These are phyloP conservation scores for Hozukius guyotensis DNA, from an alignment of 2,797 vertebrate genomes.

Conservation along the genomic window DNA sequence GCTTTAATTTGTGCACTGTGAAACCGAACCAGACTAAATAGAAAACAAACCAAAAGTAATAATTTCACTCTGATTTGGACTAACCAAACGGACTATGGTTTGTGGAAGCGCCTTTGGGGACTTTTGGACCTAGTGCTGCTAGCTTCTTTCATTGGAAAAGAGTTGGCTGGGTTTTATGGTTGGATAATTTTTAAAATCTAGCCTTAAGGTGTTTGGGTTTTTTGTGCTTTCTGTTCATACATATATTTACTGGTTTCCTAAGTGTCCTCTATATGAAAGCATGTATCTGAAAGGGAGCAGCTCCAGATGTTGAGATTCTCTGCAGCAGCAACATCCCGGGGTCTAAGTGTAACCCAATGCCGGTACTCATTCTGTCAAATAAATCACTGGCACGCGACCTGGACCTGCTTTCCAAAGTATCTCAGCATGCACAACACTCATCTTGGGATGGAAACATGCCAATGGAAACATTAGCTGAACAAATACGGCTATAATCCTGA, in stretches of 20 bases:
- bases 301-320: slow-evolving; percentile 34
- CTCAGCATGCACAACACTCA: slow-evolving; percentile 63
- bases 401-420: slow-evolving; percentile 61
- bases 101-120: too few species aligned
- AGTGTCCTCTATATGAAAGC: background rate
- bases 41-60: too few species aligned
- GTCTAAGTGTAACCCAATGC: slow-evolving; percentile 54
- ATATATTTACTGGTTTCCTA: slow-evolving; percentile 17
- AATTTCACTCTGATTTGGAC: too few species aligned
- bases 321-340: slow-evolving; percentile 16
- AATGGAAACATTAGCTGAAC: slow-evolving; percentile 73
- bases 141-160: too few species aligned
- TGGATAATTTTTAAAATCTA: background rate
- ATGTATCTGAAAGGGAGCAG: background rate
- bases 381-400: slow-evolving; percentile 60
- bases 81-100: too few species aligned
- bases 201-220: background rate
- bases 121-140: too few species aligned
- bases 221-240: slow-evolving; percentile 29
- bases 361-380: slow-evolving; percentile 49
- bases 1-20: accelerated
- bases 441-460: slow-evolving; percentile 67
- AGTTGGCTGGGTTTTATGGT: background rate
- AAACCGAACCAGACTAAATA: too few species aligned
- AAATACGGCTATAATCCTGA: slow-evolving; percentile 65